Evolutionary conservation across 2,113 vertebrate genomes (phyloP), one percentile per base, ranked within the genome.

Genomic region (Echinops telfairi): DNA sequence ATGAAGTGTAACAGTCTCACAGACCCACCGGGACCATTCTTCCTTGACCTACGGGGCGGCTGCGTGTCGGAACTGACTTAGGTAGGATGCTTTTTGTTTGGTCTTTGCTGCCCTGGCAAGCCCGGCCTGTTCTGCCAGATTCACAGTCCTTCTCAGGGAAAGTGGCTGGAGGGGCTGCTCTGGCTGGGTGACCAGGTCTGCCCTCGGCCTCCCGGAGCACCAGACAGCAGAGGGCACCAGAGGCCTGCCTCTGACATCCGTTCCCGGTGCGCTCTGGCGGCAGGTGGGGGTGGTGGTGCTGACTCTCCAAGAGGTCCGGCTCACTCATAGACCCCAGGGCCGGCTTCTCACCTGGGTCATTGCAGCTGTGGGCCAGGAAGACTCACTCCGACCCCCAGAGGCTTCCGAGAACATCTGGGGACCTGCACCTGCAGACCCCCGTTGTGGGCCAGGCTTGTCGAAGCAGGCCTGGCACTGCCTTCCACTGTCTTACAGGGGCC

Each of bases 211-310:
- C 11, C 6, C 66, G n/a, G 87, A 88, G 12, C 25, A 7, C 47
- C 0, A 2, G 29, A 88, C 97, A 97, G 97, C 87, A 97, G 97
- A 95, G 97, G 98, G 97, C 95, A 76, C 92, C 91, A 97, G 92
- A 97, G 92, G 57, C 14, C 36, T 81, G 92, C 90, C 19, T n/a
- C 89, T 90, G 38, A 19, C 1, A 9, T 71, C 43, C 83, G 71
- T 29, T 47, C 43, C 76, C 23, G 5, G 36, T 2, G 38, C 10
- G 47, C 47, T 12, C 5, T 33, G 76, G 62, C 70, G 58, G 23
- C 40, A 1, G 23, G 73, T 2, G 0, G 31, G 31, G 9, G 64
- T 36, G 43, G 62, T 2, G 66, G 79, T 9, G 47, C 43, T 31
- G 78, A 64, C 14, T 3, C 2, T 3, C 70, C 27, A 11, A 89